Evolutionary conservation across 1,140 invertebrate species (phyloP), one percentile per base, ranked within the genome.

Genomic region (Microplitis demolitor): DNA sequence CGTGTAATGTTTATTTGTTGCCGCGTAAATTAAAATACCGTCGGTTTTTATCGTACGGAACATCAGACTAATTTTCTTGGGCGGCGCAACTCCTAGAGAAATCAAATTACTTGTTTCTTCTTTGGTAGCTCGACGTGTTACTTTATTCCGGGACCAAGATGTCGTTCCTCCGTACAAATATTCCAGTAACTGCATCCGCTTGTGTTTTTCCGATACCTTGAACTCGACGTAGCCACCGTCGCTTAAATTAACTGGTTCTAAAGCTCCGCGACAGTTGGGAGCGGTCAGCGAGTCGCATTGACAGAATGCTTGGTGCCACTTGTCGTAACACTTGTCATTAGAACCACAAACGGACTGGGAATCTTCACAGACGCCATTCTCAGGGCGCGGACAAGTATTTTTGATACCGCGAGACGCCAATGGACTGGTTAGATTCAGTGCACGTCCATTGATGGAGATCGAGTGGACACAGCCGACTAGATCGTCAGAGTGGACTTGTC

Each of bases 401-500:
- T 92, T 89, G 1, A 97, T 90, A 0, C 91, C 92, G 16, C 91
- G 86, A 1, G 93, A 91, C 24, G 91, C 85, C 0, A 96, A 74
- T 0, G 96, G 94, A 77, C 90, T 91, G 16, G 92, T 93, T 63
- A 97, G 83, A 80, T 97, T 96, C 1, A 97, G 79, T 0, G 90
- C 84, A 9, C 94, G 88, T 6, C 96, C 96, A 80, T 97, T 97
- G 39, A 98, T 91, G 0, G 92, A 91, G 0, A 98, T 92, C 74
- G 95, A 96, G 78, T 97, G 95, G 66, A 98, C 90, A 79, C 97
- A 98, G 2, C 97, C 97, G 45, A 98, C 92, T 64, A 98, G 92
- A 83, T 98, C 96, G 80, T 98, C 96, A 0, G 95, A 94, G 74
- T 93, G 92, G 31, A 98, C 91, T 88, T 97, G 95, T 0, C 94